phyloP scores from a whole-genome alignment of 2,888 invertebrate genomes.

The Gastrophysa polygoni region DNA sequence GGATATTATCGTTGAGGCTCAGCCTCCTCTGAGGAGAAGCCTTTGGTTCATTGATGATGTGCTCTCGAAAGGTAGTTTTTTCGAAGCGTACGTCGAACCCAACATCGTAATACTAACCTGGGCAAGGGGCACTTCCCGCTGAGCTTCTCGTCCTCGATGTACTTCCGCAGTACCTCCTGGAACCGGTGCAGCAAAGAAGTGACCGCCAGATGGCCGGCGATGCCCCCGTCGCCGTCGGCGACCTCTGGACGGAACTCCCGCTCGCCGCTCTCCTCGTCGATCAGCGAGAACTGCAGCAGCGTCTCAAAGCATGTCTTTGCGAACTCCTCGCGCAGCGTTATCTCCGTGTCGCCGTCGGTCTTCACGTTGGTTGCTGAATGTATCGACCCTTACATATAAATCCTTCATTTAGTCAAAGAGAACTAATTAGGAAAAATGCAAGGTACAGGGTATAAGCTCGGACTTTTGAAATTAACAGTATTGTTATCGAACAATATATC shows the following conservation, averaged over 20 bases:
- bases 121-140: conserved; percentile 87
- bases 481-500: no score
- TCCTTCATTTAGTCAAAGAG: no score
- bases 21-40: no score
- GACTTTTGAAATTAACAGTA: no score
- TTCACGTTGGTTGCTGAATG: conserved; percentile 73
- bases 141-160: conserved; percentile 81
- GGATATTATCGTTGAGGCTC: no score
- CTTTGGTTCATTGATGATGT: no score
- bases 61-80: no score
- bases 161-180: conserved; percentile 88
- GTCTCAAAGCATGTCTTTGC: conserved; percentile 97
- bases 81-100: no score
- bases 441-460: no score
- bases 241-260: conserved; percentile 54
- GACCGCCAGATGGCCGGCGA: conserved; percentile 81
- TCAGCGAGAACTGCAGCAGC: conserved; percentile 87
- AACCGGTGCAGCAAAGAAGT: conserved; percentile 91
- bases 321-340: conserved; percentile 90
- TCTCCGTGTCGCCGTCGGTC: conserved; percentile 78
- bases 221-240: conserved; percentile 60
- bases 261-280: conserved; percentile 56
- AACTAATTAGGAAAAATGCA: no score
- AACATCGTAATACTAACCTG: no score
- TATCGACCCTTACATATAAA: conserved; percentile 63